These are phyloP conservation scores for Turritopsis rubra DNA, from an alignment of 30 jellyfish, hydroid and myxozoan species.

Conservation along the genomic window DNA sequence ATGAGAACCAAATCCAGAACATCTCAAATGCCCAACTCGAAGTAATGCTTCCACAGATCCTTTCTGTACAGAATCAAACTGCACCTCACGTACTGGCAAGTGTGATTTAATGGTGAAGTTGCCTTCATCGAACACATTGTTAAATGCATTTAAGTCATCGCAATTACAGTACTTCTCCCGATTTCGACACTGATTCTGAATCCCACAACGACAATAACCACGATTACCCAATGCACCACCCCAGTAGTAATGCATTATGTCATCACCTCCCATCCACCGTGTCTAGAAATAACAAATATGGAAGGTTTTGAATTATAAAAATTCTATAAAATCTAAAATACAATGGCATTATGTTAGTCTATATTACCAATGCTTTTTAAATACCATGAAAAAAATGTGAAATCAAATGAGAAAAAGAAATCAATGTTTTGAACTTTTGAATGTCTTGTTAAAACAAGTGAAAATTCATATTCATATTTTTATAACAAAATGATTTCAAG, in stretches of 20 bases:
- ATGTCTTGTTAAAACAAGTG: too few species aligned
- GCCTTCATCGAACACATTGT: constrained; percentile 63
- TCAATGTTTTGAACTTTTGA: too few species aligned
- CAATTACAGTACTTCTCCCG: constrained; percentile 67
- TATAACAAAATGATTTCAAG: too few species aligned
- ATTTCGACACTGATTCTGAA: constrained; percentile 45
- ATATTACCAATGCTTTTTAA: too few species aligned
- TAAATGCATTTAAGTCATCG: constrained; percentile 35
- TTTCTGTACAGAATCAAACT: constrained; percentile 67
- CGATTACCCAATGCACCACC: constrained; percentile 86
- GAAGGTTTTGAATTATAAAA: background rate
- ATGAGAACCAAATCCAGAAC: constrained; percentile 82
- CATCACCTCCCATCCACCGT: constrained; percentile 96
- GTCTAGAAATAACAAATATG: constrained; percentile 34
- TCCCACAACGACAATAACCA: constrained; percentile 93
- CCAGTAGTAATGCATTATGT: constrained; percentile 92
- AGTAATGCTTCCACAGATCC: constrained; percentile 56
- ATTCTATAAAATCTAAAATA: too few species aligned
- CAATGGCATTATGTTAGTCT: too few species aligned
- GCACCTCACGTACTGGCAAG: constrained; percentile 82
- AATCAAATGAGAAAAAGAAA: too few species aligned
- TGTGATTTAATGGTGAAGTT: constrained; percentile 74
- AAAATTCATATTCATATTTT: too few species aligned
- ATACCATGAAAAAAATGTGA: too few species aligned
- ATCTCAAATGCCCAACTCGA: constrained; percentile 80